phyloP scores from a whole-genome alignment of 2,113 vertebrate species.

The Potamarius usumacintae region DNA sequence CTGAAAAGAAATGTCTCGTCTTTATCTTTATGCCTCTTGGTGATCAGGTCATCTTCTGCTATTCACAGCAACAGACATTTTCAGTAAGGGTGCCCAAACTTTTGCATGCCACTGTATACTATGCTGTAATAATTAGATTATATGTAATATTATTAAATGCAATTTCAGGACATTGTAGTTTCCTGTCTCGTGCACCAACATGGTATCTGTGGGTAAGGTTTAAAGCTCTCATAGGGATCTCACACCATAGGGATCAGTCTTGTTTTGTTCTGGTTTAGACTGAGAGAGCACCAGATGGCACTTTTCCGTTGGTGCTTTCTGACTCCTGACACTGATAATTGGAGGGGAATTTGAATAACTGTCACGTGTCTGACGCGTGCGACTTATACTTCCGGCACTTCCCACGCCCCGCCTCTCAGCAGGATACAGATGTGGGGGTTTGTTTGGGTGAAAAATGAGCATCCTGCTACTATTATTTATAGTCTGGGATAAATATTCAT shows the following conservation, averaged over 20 bases:
- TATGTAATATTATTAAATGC: neutral
- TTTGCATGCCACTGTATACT: too few relatives aligned
- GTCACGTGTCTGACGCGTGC: conserved; percentile 77
- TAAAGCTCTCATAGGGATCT: conserved; percentile 12
- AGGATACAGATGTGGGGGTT: too few relatives aligned
- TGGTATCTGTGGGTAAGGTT: neutral
- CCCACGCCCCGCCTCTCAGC: conserved; percentile 47
- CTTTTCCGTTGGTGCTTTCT: conserved; percentile 54
- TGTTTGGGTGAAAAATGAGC: too few relatives aligned
- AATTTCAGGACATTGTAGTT: neutral
- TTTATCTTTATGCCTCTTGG: too few relatives aligned
- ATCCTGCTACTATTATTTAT: too few relatives aligned
- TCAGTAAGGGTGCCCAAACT: too few relatives aligned
- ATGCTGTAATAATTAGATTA: too few relatives aligned
- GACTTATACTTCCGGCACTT: conserved; percentile 56
- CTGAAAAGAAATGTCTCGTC: too few relatives aligned
- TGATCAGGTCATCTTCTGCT: too few relatives aligned
- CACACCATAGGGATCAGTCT: neutral
- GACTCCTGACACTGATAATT: conserved; percentile 59
- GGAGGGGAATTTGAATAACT: conserved; percentile 78
- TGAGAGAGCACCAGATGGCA: conserved; percentile 71
- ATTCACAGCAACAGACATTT: too few relatives aligned
- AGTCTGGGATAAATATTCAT: too few relatives aligned
- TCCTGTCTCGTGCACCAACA: neutral
- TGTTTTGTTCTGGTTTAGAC: conserved; percentile 59